A percentile compares a stretch with the other conserved stretches of the same genome.
Conservation (phyloP, 1,140 invertebrate genomes). For the Drosophila sproati region DNA sequence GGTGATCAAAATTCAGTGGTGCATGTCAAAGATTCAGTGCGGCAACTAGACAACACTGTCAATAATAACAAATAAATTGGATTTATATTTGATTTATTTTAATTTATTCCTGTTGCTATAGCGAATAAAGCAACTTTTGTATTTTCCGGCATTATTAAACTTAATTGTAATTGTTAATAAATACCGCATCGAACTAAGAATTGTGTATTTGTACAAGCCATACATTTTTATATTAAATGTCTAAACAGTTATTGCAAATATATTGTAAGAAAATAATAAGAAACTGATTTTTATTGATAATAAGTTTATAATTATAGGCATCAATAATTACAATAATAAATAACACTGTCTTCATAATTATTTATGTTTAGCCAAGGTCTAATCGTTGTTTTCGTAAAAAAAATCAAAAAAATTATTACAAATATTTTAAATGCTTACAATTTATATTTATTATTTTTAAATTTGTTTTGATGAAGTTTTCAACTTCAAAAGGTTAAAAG, state of each 20-base stretch:
- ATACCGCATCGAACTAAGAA: too few species aligned
- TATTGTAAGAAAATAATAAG: too few species aligned
- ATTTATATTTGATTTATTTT: too few species aligned
- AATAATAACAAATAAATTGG: too few species aligned
- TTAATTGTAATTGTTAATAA: too few species aligned
- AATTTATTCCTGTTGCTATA: too few species aligned
- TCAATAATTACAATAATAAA: background rate
- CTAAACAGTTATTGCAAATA: too few species aligned
- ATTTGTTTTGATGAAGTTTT: background rate
- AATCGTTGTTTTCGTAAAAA: background rate
- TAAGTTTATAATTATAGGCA: background rate
- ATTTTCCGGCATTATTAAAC: too few species aligned
- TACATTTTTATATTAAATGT: too few species aligned
- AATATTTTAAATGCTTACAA: background rate
- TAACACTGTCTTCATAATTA: background rate
- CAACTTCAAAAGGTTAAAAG: background rate
- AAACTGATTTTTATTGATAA: background rate
- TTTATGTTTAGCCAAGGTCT: background rate
- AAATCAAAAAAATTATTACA: background rate
- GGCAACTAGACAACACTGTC: background rate
- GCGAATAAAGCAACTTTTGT: too few species aligned
- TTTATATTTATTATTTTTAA: background rate
- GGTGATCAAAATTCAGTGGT: too few species aligned
- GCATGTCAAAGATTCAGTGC: slow-evolving; percentile 16
- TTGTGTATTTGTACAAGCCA: too few species aligned